These are phyloP conservation scores for Notolepis coatsorum DNA, from an alignment of 2,797 vertebrate species.

Conservation along the genomic window DNA sequence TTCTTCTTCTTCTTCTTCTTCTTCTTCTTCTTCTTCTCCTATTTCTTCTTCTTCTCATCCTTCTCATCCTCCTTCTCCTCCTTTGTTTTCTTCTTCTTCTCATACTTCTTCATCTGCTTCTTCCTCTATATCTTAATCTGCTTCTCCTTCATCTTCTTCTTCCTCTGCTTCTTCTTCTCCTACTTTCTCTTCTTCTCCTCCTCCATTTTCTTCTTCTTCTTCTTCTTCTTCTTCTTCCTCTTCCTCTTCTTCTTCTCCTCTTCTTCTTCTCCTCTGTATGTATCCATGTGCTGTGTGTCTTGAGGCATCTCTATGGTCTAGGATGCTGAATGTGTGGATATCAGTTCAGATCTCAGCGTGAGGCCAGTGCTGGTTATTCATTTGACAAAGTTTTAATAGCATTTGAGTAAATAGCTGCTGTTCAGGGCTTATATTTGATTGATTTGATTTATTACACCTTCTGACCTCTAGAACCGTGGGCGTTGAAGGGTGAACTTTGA, in stretches of 20 bases:
- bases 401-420: no score
- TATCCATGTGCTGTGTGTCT: not conserved
- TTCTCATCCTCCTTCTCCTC: not conserved
- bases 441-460: no score
- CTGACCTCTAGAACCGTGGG: no score
- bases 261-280: not conserved
- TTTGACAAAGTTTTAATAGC: no score
- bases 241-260: not conserved
- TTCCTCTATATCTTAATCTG: not conserved
- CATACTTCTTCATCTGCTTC: not conserved
- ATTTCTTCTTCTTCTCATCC: not conserved
- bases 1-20: not conserved
- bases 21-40: not conserved
- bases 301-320: not conserved
- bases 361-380: no score
- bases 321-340: not conserved
- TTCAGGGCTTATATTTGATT: no score
- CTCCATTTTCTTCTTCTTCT: not conserved
- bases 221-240: not conserved
- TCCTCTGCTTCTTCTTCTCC: not conserved
- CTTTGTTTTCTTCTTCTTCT: not conserved
- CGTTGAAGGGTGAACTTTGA: no score
- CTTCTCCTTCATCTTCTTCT: not conserved
- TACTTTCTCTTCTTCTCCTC: not conserved
- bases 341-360: no score